Evolutionary conservation across 2,113 vertebrate species (phyloP).

Genomic region (Platysternon megacephalum): DNA sequence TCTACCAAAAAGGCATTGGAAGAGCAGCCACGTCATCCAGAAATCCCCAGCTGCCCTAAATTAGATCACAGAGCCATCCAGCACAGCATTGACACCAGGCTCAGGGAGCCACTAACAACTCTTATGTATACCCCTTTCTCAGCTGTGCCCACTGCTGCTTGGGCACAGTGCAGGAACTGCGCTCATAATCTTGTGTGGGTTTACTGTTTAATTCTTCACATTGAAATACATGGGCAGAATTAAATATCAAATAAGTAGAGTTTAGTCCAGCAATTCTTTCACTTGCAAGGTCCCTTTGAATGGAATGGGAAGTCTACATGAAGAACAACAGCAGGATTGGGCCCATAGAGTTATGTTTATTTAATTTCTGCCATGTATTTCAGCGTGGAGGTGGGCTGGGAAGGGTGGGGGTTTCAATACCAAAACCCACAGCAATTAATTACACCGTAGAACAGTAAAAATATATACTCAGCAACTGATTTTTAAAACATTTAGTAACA

Average conservation of each 20-base stretch:
- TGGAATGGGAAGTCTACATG: not conserved
- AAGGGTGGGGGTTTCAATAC: not conserved
- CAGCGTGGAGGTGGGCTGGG: not conserved
- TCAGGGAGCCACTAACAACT: not conserved
- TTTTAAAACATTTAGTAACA: not conserved
- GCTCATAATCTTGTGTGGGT: conserved; percentile 60
- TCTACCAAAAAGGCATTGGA: not conserved
- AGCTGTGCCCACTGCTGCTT: not conserved
- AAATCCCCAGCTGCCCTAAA: not conserved
- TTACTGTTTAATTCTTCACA: not conserved
- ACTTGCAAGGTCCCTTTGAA: not conserved
- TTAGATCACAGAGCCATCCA: not conserved
- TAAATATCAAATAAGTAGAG: not conserved
- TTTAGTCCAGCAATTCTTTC: not conserved
- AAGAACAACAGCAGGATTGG: not conserved
- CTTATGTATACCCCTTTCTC: not conserved
- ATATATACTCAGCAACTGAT: not conserved
- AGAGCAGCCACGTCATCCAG: not conserved
- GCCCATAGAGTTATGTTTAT: not conserved
- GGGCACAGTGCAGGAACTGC: not conserved
- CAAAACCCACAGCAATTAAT: not conserved
- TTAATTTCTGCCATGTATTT: not conserved
- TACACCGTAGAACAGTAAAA: not conserved
- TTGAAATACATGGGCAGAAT: not conserved
- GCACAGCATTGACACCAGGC: not conserved